phyloP scores from a whole-genome alignment of 2,888 invertebrate genomes.

The Tinea pellionella region DNA sequence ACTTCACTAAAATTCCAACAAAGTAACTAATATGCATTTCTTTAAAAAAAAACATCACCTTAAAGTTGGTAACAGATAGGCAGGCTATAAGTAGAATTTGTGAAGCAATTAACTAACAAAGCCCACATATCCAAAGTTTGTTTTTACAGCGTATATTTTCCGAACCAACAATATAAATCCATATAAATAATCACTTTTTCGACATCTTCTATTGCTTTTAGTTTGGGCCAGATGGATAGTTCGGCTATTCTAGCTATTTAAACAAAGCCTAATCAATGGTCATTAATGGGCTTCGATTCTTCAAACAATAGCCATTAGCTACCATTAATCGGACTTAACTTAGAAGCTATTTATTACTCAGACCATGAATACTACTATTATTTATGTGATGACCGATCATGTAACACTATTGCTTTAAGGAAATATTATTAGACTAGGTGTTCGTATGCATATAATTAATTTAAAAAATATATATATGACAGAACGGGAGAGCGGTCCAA shows the following conservation, averaged over 20 bases:
- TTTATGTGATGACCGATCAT: too few species aligned
- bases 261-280: constrained; percentile 6
- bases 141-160: background rate
- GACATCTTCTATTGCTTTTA: background rate
- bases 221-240: background rate
- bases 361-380: background rate
- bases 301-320: background rate
- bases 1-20: too few species aligned
- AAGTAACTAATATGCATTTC: background rate
- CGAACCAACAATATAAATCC: background rate
- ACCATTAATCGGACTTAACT: constrained; percentile 7
- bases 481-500: too few species aligned
- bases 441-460: too few species aligned
- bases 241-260: background rate
- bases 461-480: too few species aligned
- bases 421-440: too few species aligned
- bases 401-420: too few species aligned
- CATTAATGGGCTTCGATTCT: background rate
- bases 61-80: background rate
- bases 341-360: background rate
- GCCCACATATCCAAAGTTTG: background rate
- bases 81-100: background rate
- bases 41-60: background rate
- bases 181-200: background rate
- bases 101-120: background rate